Percentiles rank a stretch among this genome's conserved stretches.
Evolutionary conservation across 2,888 invertebrate species (phyloP).

Genomic region (Synergus gifuensis): DNA sequence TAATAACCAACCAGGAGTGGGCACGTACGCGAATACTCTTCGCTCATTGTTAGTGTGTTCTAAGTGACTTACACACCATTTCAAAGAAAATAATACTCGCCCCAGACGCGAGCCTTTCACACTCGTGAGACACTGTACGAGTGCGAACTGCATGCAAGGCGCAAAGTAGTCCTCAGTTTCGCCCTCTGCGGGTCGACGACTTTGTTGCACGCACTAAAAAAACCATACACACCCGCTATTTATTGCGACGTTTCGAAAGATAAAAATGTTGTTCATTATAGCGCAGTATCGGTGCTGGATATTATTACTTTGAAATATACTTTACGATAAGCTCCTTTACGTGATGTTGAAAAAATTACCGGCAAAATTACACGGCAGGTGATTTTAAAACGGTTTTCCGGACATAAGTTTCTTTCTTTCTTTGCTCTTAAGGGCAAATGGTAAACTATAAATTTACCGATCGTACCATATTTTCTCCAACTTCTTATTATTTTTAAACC

Average conservation of each 20-base stretch:
- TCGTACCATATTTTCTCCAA: no score
- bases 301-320: not conserved
- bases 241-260: slow-evolving; percentile 17
- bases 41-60: slow-evolving; percentile 33
- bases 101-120: slow-evolving; percentile 45
- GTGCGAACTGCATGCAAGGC: slow-evolving; percentile 5
- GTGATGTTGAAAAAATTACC: not conserved
- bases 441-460: not conserved
- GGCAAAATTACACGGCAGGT: not conserved
- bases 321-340: not conserved
- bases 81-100: slow-evolving; percentile 45
- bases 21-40: slow-evolving; percentile 33
- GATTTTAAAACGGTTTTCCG: not conserved
- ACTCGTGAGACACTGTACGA: slow-evolving; percentile 40
- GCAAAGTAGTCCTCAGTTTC: slow-evolving; percentile 17
- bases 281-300: not conserved
- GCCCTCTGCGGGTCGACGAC: slow-evolving; percentile 37
- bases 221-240: slow-evolving; percentile 8
- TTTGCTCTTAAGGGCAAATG: not conserved
- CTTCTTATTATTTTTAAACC: no score
- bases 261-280: not conserved
- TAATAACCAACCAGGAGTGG: slow-evolving; percentile 62
- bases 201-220: slow-evolving; percentile 20
- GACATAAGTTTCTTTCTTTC: not conserved
- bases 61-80: slow-evolving; percentile 49